Conservation (phyloP, 2,888 invertebrate genomes). For the Andrena praecox region DNA sequence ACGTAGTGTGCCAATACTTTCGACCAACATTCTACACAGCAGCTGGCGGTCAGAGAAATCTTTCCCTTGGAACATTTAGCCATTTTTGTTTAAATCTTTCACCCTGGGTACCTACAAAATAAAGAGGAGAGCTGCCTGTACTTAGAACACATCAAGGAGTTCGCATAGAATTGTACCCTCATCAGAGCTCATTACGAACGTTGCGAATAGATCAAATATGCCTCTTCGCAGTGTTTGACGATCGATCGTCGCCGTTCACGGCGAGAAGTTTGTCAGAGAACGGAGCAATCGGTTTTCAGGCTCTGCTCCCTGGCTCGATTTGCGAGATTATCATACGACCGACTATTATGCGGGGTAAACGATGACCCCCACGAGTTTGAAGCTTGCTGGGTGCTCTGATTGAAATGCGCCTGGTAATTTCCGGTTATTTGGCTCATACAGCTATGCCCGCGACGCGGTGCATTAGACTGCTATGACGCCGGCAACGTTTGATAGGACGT, state of each 20-base stretch:
- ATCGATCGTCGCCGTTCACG: constrained; percentile 44
- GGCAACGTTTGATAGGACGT: constrained; percentile 67
- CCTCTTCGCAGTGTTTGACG: constrained; percentile 45
- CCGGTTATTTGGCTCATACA: constrained; percentile 77
- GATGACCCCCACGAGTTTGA: constrained; percentile 69
- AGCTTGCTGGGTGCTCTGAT: constrained; percentile 69
- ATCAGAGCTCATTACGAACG: constrained; percentile 22
- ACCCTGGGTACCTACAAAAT: too few species aligned
- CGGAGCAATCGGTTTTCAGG: constrained; percentile 63
- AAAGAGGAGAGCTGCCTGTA: too few species aligned
- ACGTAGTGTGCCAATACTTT: too few species aligned
- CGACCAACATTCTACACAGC: too few species aligned
- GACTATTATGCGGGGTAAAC: constrained; percentile 76
- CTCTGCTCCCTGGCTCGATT: constrained; percentile 55
- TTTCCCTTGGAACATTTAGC: too few species aligned
- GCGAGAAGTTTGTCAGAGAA: constrained; percentile 44
- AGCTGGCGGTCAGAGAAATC: too few species aligned
- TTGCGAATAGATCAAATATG: constrained; percentile 18
- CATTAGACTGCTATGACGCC: constrained; percentile 70
- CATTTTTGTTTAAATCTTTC: too few species aligned
- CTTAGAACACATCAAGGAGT: too few species aligned
- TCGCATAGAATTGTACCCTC: background rate
- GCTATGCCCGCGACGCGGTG: constrained; percentile 67
- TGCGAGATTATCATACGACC: constrained; percentile 75
- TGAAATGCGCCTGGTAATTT: constrained; percentile 79